Evolutionary conservation across 1,140 invertebrate genomes (phyloP).

Genomic region (Sarcophaga bullata): DNA sequence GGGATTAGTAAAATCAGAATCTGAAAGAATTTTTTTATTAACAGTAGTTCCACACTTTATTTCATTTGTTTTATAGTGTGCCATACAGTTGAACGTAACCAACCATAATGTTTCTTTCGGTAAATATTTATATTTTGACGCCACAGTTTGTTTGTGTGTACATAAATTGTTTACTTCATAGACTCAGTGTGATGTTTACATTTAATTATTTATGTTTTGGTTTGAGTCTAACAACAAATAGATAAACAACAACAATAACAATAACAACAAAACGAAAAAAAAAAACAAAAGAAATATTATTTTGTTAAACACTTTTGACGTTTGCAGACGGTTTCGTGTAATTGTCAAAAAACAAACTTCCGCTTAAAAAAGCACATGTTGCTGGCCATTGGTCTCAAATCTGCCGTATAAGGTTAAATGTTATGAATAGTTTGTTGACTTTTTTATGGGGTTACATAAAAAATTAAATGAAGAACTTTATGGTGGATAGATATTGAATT

Average conservation of each 20-base stretch:
- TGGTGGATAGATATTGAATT: no score
- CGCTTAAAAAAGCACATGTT: not conserved
- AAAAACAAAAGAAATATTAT: not conserved
- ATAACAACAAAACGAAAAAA: no score
- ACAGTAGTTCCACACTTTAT: no score
- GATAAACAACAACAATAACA: no score
- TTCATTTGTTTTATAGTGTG: no score
- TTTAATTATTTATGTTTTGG: not conserved
- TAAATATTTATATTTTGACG: not conserved
- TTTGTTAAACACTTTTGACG: not conserved
- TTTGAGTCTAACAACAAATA: not conserved
- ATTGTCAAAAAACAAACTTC: conserved; percentile 5
- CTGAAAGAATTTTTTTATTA: no score
- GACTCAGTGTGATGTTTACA: not conserved
- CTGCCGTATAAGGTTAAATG: not conserved
- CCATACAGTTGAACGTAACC: no score
- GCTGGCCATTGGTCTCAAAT: not conserved
- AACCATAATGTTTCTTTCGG: no score
- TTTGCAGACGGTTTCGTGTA: not conserved
- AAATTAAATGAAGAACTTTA: no score
- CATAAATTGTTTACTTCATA: not conserved
- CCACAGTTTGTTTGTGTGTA: not conserved
- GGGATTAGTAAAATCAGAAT: no score
- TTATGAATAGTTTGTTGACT: not conserved
- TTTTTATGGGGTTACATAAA: not conserved